Percentiles rank a stretch among this genome's conserved stretches.
Conservation (phyloP, 2,797 vertebrate species). For the Uromys caudimaculatus region DNA sequence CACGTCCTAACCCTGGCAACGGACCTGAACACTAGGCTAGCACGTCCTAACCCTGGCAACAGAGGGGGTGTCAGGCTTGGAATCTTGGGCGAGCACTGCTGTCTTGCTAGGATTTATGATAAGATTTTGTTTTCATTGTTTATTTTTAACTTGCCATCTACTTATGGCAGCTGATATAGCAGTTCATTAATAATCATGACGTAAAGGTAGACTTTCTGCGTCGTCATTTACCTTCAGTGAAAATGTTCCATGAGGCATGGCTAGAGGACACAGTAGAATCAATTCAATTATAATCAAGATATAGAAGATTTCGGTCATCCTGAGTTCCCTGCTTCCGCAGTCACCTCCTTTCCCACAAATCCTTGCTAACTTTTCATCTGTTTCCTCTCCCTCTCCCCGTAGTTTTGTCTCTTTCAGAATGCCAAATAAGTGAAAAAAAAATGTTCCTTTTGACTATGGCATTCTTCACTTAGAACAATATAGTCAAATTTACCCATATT, state of each 20-base stretch:
- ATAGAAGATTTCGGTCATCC: not conserved
- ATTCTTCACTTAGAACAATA: not conserved
- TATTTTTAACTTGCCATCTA: conserved; percentile 17
- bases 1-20: conserved; percentile 36
- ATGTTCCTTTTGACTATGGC: not conserved
- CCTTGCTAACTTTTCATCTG: not conserved
- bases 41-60: conserved; percentile 36
- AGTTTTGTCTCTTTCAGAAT: not conserved
- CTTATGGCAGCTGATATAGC: not conserved
- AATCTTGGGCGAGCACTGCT: not conserved
- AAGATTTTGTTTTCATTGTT: conserved; percentile 23
- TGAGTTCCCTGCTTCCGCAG: not conserved
- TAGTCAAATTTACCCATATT: not conserved
- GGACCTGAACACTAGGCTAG: not conserved
- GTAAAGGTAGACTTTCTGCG: conserved; percentile 12
- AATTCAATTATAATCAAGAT: not conserved
- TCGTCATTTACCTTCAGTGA: not conserved
- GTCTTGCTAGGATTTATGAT: conserved; percentile 32
- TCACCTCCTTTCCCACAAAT: not conserved
- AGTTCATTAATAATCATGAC: not conserved
- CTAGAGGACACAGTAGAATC: not conserved
- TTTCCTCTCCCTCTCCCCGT: not conserved
- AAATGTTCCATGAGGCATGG: conserved; percentile 17
- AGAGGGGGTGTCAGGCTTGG: not conserved
- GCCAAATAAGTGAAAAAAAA: not conserved